Percentiles rank a stretch among this genome's conserved stretches.
Conservation (phyloP, 2,888 invertebrate genomes). For the Hydropsyche betteni region DNA sequence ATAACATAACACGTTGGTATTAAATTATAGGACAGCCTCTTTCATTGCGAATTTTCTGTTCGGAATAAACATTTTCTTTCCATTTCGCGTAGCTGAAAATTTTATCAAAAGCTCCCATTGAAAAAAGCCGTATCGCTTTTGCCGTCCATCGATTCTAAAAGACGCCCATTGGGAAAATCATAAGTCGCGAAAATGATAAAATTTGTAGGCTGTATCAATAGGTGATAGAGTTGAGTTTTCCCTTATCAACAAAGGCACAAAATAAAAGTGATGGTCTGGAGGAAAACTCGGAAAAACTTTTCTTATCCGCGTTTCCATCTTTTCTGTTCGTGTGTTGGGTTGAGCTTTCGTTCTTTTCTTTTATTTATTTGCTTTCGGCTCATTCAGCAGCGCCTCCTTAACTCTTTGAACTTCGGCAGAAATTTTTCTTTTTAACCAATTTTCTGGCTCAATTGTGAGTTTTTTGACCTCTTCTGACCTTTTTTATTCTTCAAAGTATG, state of each 20-base stretch:
- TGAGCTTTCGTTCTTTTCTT: neutral
- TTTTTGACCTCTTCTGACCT: neutral
- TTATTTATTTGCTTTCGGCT: slow-evolving; percentile 29
- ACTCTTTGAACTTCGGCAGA: slow-evolving; percentile 10
- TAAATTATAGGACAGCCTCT: too few relatives aligned
- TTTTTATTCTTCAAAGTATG: neutral
- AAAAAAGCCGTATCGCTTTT: too few relatives aligned
- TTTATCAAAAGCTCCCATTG: too few relatives aligned
- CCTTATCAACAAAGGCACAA: slow-evolving; percentile 6
- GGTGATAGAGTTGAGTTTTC: neutral
- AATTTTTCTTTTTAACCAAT: slow-evolving; percentile 25
- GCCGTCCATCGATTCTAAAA: too few relatives aligned
- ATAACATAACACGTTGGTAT: too few relatives aligned
- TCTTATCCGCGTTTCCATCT: slow-evolving; percentile 25
- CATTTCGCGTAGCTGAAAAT: too few relatives aligned
- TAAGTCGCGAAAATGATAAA: too few relatives aligned
- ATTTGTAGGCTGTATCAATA: too few relatives aligned
- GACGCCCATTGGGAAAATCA: too few relatives aligned
- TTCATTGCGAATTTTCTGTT: too few relatives aligned
- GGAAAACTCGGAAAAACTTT: slow-evolving; percentile 27
- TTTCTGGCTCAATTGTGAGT: slow-evolving; percentile 20
- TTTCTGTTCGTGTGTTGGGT: slow-evolving; percentile 1
- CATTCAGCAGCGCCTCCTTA: neutral
- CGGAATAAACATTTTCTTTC: too few relatives aligned
- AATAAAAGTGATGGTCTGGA: neutral